Base-by-base conservation (phyloP, 1,140 invertebrate genomes). In the Tyrophagus putrescentiae region DNA sequence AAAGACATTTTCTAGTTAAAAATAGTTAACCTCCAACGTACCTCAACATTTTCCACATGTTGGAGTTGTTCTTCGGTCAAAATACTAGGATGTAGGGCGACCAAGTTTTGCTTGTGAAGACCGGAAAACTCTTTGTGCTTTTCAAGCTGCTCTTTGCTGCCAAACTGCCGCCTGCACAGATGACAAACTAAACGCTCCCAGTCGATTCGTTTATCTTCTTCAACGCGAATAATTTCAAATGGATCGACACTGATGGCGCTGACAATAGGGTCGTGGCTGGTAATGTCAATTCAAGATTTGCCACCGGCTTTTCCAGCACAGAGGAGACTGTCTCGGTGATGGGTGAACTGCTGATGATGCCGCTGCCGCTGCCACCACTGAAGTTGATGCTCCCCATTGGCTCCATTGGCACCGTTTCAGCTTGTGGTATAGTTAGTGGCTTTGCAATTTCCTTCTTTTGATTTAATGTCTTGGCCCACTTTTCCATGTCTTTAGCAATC, bases 401-500 rank as follows among this genome's bases (percentile, higher is more conserved):
- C 41, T 42, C 57, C 60, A 60, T 67, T 57, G 62, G 62, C 61
- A 61, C 68, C 62, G 34, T 53, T 39, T 48, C 41, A 25, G 13
- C 62, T 63, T 59, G 62, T 48, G 13, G 57, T 48, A 42, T 23
- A 45, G 6, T 45, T 52, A n/a, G n/a, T n/a, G 50, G 62, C 32
- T 48, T 65, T 60, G 27, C 18, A 58, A 34, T 32, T 57, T 28
- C 54, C 60, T 63, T 77, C 74, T 57, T 79, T 76, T 60, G 76
- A 75, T 29, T 25, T n/a, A 96, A 75, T 5, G 87, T 91, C 69
- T 96, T 92, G 0, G 94, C 94, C 95, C 95, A 98, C 67, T 83
- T 82, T 67, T 89, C 86, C 88, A 92, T 92, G 68, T 92, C 79
- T 72, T 96, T 96, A 0, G 91, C 92, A 67, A 98, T 96, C 73